Conservation (phyloP, 2,797 vertebrate genomes). For the Loriculus beryllinus region DNA sequence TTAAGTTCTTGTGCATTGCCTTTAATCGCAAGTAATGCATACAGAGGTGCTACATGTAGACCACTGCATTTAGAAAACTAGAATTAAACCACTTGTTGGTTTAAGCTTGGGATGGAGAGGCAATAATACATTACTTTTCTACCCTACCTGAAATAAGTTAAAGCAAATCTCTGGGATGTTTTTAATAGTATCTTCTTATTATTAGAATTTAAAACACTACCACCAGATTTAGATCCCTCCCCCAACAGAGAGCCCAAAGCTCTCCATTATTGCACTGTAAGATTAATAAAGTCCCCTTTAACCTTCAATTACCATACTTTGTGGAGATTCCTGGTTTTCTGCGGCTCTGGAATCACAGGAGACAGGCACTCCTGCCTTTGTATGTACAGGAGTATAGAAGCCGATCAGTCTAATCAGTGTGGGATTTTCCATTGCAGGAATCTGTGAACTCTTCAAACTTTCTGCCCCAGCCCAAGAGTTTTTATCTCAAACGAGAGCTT, state of each 20-base stretch:
- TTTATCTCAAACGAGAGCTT: neutral
- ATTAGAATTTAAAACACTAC: neutral
- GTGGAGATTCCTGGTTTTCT: neutral
- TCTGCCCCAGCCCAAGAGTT: neutral
- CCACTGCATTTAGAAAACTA: neutral
- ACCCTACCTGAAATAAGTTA: neutral
- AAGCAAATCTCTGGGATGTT: neutral
- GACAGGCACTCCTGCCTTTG: neutral
- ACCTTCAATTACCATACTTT: neutral
- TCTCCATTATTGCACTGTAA: neutral
- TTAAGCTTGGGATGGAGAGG: neutral
- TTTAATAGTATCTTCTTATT: neutral
- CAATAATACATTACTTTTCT: neutral
- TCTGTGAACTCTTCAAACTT: neutral
- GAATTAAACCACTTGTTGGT: neutral
- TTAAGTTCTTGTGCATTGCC: neutral
- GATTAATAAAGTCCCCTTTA: neutral
- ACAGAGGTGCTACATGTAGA: fast-evolving
- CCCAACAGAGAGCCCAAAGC: neutral
- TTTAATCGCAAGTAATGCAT: neutral
- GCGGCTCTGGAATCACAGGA: neutral
- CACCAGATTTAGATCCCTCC: neutral
- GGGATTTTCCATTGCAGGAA: neutral
- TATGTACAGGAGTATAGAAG: neutral
- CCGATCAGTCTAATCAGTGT: neutral